Evolutionary conservation across 1,140 invertebrate genomes (phyloP), one percentile per base, ranked within the genome.

Genomic region (Bombus superbus): DNA sequence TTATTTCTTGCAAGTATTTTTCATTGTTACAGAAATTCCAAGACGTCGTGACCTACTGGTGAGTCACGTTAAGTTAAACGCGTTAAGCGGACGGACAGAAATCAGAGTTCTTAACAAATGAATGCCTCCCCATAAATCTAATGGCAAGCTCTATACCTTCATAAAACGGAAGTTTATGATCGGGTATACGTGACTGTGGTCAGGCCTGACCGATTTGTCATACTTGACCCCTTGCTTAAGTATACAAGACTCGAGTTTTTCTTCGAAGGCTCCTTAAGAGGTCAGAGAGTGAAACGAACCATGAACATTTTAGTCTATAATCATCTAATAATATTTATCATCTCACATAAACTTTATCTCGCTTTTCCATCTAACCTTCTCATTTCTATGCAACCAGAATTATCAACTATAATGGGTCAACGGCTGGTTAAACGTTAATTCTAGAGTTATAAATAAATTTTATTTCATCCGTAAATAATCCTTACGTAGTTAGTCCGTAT

Each of bases 101-200:
- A 77, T n/a, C 53, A 28, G 28, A 40, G 28, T 40, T 42, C 57
- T 40, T 40, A n/a, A n/a, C 38, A 44, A 72, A 77, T 38, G 35
- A 77, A 59, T 76, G 53, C 32, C 13, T 77, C 35, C 32, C 13
- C 74, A 13, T 76, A 38, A 76, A 76, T 59, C 74, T 59, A 66
- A 76, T 28, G 25, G 38, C 35, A 42, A 77, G 11, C 44, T 38
- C 32, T 76, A 28, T 28, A 76, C 38, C 57, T 77, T 18, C 35
- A 15, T 62, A 42, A 62, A 62, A 77, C 38, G 35, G 25, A 18
- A 28, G 75, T 62, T 59, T 77, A 62, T n/a, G 25, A 53, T 42
- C 25, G 38, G 1, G 11, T 42, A 28, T 77, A 77, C 75, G 75
- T 77, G 75, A 77, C 75, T 62, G 53, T 40, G 38, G 75, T 40